Base-by-base conservation (phyloP, 1,140 invertebrate genomes). In the Bombus ignitus region DNA sequence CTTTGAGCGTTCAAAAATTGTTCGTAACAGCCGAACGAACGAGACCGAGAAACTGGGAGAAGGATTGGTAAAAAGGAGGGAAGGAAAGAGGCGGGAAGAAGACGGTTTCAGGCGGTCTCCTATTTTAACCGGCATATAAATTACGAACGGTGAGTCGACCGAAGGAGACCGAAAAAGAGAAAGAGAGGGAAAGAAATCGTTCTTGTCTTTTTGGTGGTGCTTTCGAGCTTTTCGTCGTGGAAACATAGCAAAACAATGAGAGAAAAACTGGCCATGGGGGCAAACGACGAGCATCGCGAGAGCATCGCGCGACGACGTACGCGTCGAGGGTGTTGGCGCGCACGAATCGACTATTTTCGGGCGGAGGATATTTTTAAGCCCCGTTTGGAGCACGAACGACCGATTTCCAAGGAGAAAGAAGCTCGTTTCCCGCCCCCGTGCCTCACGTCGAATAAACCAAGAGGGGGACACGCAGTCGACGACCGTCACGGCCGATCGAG, bases 341-440 rank as follows among this genome's bases (percentile, higher is more conserved):
- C 78, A 32, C 81, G 87, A 76, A 88, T 53, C 90, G 85, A 89
- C 90, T 93, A 93, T 94, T 94, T 89, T 93, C 86, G 81, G 90
- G 81, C 88, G 84, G 81, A 57, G 87, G 89, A 88, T 93, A 93
- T 94, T 94, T 94, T 93, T 93, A 93, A 92, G 88, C 75, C 85
- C 73, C 73, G 83, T 89, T 89, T 88, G 82, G 87, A 86, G 81
- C 74, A 75, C 86, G 75, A 79, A 89, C 91, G 92, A 85, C 87
- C 87, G 79, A 80, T 87, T 87, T 89, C 73, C 76, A 86, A 78
- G 47, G 74, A 83, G 84, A 88, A 88, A 83, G 85, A 90, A 89
- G 76, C 77, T 53, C 74, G 42, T 62, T 10, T 42, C 47, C 47
- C 47, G 47, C 18, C 47, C 47, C 47, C 47, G 47, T 53, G 47